These are phyloP conservation scores for Macropis europaea DNA, from an alignment of 2,888 invertebrate genomes.

Conservation along the genomic window DNA sequence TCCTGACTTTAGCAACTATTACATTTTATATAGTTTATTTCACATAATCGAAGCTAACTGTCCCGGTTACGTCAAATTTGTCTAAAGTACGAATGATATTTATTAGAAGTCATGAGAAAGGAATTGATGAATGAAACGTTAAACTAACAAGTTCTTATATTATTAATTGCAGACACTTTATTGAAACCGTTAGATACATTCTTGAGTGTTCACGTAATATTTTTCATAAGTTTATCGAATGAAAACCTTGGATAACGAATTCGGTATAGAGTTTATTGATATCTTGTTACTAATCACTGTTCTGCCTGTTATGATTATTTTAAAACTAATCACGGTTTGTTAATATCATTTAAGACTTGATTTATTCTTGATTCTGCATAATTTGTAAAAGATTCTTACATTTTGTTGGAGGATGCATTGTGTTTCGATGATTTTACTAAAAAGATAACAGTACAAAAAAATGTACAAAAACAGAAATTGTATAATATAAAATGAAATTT, in stretches of 20 bases:
- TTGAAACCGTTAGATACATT: no score
- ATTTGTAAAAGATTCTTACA: slow-evolving; percentile 3
- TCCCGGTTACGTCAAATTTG: neutral
- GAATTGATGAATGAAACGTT: neutral
- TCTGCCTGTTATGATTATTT: slow-evolving; percentile 5
- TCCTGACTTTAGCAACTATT: slow-evolving; percentile 81
- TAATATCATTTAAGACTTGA: slow-evolving; percentile 11
- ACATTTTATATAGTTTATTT: slow-evolving; percentile 83
- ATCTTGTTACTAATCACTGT: neutral
- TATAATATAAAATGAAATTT: neutral
- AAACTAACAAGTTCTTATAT: neutral
- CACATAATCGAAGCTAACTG: slow-evolving; percentile 69
- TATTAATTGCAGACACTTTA: no score
- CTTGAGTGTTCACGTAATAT: neutral
- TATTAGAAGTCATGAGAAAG: neutral
- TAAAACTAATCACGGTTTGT: slow-evolving; percentile 16
- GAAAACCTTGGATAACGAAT: neutral
- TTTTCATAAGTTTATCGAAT: neutral
- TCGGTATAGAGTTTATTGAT: neutral
- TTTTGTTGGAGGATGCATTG: slow-evolving; percentile 11
- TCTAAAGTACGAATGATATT: neutral
- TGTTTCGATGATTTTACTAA: neutral
- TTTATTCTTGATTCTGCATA: slow-evolving; percentile 9
- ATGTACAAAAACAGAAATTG: slow-evolving; percentile 13
- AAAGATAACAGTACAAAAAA: slow-evolving; percentile 12